Evolutionary conservation across 2,797 vertebrate genomes (phyloP), one percentile per base, ranked within the genome.

Genomic region (Scleropages formosus): DNA sequence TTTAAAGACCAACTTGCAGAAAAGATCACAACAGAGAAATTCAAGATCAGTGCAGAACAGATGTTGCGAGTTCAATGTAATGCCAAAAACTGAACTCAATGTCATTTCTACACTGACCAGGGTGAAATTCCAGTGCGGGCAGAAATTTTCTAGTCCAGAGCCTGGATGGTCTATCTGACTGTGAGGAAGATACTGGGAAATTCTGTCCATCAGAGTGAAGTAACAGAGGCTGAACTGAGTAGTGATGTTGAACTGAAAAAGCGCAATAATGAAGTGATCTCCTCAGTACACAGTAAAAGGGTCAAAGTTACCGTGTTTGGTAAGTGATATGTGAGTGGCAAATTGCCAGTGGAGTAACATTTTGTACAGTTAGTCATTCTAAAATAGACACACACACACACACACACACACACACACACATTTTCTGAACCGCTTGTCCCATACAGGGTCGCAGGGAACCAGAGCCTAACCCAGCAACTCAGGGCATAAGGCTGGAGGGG

Each of bases 151-250:
- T 3, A 0, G 3, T 10, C 8, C 15, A 24, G n/a, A 9, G 72
- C 63, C 13, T 80, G 81, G 77, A 39, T 24, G 3, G 22, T 58
- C 18, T 18, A 8, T 8, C n/a, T 80, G 65, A 49, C 8, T 0
- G 67, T 73, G 20, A 3, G 44, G 9, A 0, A 58, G 39, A 60
- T 80, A 7, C 61, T n/a, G n/a, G n/a, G n/a, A n/a, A n/a, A n/a
- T 56, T 22, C 3, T 20, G 13, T 6, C 20, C n/a, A 26, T 61
- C 24, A 22, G n/a, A n/a, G 31, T 18, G 11, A 2, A 0, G 31
- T 24, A 39, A 44, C 13, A 13, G 8, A 1, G 13, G 72, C 1
- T 72, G 16, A 13, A 1, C 62, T 27, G 58, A 31, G 31, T 22
- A 64, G 72, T 64, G 8, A 10, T n/a, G 60, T 73, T 20, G 24